Evolutionary conservation across 2,888 invertebrate species (phyloP).

Genomic region (Graphium colonna): DNA sequence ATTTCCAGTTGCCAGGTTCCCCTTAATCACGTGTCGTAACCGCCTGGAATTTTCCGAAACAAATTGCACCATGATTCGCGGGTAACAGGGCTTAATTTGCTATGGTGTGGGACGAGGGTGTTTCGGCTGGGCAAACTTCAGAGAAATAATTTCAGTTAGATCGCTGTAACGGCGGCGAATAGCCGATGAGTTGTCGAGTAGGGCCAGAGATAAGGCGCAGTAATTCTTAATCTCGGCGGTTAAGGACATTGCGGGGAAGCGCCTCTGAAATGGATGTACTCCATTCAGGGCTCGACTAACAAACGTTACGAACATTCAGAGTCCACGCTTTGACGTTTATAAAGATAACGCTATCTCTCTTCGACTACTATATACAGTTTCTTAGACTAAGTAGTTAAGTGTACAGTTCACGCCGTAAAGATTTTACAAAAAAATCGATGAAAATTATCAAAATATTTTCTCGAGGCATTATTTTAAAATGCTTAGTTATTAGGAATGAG

Average conservation of each 20-base stretch:
- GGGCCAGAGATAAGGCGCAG: slow-evolving; percentile 64
- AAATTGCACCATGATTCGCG: slow-evolving; percentile 39
- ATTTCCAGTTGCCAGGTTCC: slow-evolving; percentile 75
- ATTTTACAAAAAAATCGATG: no score
- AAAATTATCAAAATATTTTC: no score
- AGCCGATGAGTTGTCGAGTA: slow-evolving; percentile 66
- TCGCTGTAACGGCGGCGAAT: slow-evolving; percentile 63
- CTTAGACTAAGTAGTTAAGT: no score
- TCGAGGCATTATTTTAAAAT: no score
- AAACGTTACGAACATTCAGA: not conserved
- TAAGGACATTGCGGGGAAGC: slow-evolving; percentile 8
- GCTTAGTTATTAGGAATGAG: no score
- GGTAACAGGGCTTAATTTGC: slow-evolving; percentile 40
- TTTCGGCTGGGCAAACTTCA: slow-evolving; percentile 57
- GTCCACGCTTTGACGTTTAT: no score
- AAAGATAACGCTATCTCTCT: no score
- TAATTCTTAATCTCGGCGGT: slow-evolving; percentile 63
- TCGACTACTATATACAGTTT: no score
- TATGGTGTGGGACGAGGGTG: slow-evolving; percentile 32
- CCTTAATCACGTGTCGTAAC: slow-evolving; percentile 71
- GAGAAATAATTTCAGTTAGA: slow-evolving; percentile 71
- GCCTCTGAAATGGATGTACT: not conserved
- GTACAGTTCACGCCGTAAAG: no score
- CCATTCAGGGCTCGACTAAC: not conserved
- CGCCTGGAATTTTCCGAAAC: slow-evolving; percentile 30